phyloP scores from a whole-genome alignment of 2,113 vertebrate genomes.

The Vidua macroura region DNA sequence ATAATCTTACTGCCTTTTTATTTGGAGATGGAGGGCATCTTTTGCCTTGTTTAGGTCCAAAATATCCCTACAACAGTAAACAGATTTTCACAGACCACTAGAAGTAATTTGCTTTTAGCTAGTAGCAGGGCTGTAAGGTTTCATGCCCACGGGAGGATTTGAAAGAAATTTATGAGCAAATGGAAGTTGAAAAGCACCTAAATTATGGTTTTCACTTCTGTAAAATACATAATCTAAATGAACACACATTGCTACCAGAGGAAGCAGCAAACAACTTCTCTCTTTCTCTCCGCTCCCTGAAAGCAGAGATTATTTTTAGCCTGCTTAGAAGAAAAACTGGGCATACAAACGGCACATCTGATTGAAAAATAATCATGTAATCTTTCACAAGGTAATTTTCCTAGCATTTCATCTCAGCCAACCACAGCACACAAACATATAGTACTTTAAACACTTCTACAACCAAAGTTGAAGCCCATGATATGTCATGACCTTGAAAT shows the following conservation, averaged over 20 bases:
- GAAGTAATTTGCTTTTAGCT: constrained; percentile 40
- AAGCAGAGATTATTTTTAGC: constrained; percentile 43
- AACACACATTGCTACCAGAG: constrained; percentile 43
- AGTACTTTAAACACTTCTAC: neutral
- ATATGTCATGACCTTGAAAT: neutral
- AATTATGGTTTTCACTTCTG: constrained; percentile 65
- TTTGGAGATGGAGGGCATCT: neutral
- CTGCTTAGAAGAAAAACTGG: neutral
- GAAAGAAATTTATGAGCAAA: constrained; percentile 55
- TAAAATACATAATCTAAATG: constrained; percentile 59
- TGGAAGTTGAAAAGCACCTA: constrained; percentile 47
- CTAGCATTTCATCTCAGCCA: neutral
- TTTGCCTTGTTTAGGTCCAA: neutral
- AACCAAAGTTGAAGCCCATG: neutral
- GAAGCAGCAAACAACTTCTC: constrained; percentile 54
- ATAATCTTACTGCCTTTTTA: neutral
- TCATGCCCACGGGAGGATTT: constrained; percentile 16
- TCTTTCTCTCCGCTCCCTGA: neutral
- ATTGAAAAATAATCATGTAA: neutral
- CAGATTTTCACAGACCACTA: constrained; percentile 32
- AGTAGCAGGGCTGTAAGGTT: neutral
- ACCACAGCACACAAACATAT: neutral
- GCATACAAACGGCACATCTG: neutral
- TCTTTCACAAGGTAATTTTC: neutral
- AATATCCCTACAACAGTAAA: neutral